Evolutionary conservation across 2,113 vertebrate species (phyloP), one percentile per base, ranked within the genome.

Genomic region (Triplophysa dalaica): DNA sequence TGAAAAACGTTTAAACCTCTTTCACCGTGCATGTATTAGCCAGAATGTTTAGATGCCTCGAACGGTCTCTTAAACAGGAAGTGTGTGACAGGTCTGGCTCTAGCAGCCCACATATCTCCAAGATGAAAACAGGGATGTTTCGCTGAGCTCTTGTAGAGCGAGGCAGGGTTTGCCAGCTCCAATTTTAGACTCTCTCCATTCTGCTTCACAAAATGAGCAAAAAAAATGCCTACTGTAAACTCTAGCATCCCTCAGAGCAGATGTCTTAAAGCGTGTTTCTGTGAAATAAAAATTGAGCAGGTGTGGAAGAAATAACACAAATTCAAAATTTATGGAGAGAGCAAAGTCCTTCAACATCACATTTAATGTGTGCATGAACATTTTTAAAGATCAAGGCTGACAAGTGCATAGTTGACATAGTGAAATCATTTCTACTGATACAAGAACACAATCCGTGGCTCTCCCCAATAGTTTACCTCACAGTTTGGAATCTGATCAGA

Each of bases 21-120:
- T 76, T 83, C 70, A 75, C 60, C 8, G 48, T 38, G 50, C n/a
- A 80, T 80, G 69, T 73, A 69, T 58, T 45, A 75, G 14, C 70
- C 73, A 10, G 76, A 63, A 61, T 56, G 17, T 76, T 83, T 74
- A 70, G 45, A 85, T 83, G 83, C 85, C 72, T 86, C 78, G 83
- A 83, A 88, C 21, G 60, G 62, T 77, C 86, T 62, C 78, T 86
- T 72, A 43, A 50, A 50, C 77, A 78, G 81, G 68, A 75, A 80
- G 73, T 63, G 64, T 50, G 19, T 75, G 75, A 82, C 81, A 86
- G 77, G 73, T 82, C 83, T 82, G 54, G 17, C 70, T 87, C 70
- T 83, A 85, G 83, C 79, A 81, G 81, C 85, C 75, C 80, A 77
- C 85, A 87, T 89, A 88, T 85, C 87, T 85, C 76, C 67, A 45